Conservation (phyloP, 2,113 vertebrate genomes). For the Caranx melampygus region DNA sequence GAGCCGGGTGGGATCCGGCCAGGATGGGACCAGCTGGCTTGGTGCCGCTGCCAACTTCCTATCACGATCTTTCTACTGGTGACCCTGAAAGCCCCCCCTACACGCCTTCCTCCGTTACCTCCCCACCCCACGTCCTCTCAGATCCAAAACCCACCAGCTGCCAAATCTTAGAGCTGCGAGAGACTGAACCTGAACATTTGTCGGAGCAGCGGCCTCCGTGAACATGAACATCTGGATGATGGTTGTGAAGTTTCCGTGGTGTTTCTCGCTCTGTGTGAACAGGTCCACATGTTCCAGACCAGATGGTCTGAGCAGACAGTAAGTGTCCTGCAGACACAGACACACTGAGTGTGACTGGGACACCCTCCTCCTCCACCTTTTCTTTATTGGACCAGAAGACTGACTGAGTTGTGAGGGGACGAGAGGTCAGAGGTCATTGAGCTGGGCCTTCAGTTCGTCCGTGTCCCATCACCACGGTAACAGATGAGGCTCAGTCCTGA, state of each 20-base stretch:
- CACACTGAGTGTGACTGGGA: not conserved
- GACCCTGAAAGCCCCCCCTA: conserved; percentile 67
- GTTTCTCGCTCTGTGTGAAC: conserved; percentile 74
- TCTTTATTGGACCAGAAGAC: conserved; percentile 10
- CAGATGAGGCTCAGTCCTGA: not conserved
- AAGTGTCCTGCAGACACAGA: conserved; percentile 13
- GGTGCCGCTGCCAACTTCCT: conserved; percentile 94
- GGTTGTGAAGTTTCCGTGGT: conserved; percentile 58
- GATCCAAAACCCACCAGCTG: conserved; percentile 61
- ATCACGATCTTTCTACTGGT: conserved; percentile 96
- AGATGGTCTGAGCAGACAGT: conserved; percentile 46
- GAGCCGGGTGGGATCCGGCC: conserved; percentile 71
- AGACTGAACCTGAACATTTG: conserved; percentile 30
- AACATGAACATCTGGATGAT: not conserved
- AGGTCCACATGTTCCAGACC: conserved; percentile 78
- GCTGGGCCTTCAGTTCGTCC: conserved; percentile 26
- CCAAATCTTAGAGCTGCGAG: conserved; percentile 73
- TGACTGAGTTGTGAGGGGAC: not conserved
- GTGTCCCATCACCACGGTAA: too few species aligned
- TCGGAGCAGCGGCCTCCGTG: not conserved
- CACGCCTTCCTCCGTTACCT: not conserved
- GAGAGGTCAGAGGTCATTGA: not conserved
- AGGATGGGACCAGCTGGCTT: conserved; percentile 89
- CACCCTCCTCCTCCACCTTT: not conserved
- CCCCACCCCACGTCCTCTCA: not conserved